Percentiles rank a stretch among this genome's conserved stretches.
phyloP scores from a whole-genome alignment of 2,797 vertebrate species.

The Anabacerthia variegaticeps region DNA sequence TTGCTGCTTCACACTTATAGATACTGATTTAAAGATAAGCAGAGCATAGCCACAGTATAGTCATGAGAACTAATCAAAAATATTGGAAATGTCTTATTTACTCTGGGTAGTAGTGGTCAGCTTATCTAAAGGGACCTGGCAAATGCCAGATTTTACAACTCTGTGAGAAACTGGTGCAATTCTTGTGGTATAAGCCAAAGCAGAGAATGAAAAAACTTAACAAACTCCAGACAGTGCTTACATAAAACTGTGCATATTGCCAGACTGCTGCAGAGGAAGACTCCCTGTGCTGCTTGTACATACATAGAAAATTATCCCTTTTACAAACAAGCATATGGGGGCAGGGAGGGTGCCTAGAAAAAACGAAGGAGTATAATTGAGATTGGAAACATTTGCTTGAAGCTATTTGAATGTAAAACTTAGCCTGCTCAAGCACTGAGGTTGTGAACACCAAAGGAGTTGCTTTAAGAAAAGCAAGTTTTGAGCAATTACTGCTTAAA shows the following conservation, averaged over 20 bases:
- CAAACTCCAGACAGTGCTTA: neutral
- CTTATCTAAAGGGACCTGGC: neutral
- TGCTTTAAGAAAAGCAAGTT: conserved; percentile 27
- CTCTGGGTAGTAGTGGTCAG: neutral
- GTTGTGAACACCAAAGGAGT: conserved; percentile 10
- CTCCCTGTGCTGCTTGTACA: neutral
- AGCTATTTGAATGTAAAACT: conserved; percentile 2
- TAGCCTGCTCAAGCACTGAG: neutral
- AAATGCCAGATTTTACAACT: neutral
- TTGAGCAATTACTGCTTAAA: conserved; percentile 21
- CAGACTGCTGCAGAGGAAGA: neutral
- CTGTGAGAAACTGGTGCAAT: neutral
- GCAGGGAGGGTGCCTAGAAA: neutral
- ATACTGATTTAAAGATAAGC: neutral
- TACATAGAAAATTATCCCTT: conserved; percentile 3
- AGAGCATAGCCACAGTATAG: neutral
- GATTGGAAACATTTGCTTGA: neutral
- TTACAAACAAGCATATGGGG: conserved; percentile 1
- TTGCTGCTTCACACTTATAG: neutral
- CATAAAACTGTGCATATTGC: neutral
- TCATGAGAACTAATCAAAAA: neutral
- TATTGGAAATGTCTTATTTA: neutral
- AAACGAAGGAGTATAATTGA: neutral
- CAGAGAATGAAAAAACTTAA: neutral
- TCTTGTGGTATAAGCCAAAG: neutral